Evolutionary conservation across 2,888 invertebrate genomes (phyloP).

Genomic region (Odontothrips loti): DNA sequence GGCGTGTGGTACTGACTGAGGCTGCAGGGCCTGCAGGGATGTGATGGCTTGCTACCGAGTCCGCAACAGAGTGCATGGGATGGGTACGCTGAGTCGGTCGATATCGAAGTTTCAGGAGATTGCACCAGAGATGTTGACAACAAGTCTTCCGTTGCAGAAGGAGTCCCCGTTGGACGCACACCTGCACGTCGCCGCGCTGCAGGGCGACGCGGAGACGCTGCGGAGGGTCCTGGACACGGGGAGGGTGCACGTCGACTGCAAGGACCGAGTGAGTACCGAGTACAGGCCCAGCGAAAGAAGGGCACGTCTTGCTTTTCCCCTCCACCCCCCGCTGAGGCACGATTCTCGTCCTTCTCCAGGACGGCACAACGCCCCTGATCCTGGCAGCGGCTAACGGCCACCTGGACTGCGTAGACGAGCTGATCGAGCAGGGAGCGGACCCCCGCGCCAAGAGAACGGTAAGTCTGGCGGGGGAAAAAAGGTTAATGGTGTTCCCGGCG

Average conservation of each 20-base stretch:
- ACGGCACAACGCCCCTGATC: slow-evolving; percentile 90
- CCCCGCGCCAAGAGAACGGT: slow-evolving; percentile 77
- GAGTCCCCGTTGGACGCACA: slow-evolving; percentile 90
- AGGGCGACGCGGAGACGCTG: slow-evolving; percentile 75
- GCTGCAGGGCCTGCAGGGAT: too few relatives aligned
- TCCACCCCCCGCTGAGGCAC: neutral
- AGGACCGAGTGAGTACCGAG: slow-evolving; percentile 70
- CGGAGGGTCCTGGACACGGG: slow-evolving; percentile 81
- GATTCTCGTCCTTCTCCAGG: slow-evolving; percentile 55
- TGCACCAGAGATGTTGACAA: too few relatives aligned
- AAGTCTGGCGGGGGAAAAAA: slow-evolving; percentile 41
- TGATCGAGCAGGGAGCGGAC: slow-evolving; percentile 88
- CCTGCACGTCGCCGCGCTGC: slow-evolving; percentile 83
- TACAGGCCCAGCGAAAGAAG: neutral
- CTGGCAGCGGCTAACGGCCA: slow-evolving; percentile 89
- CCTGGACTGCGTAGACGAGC: slow-evolving; percentile 76
- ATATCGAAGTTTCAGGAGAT: too few relatives aligned
- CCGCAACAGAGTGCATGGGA: too few relatives aligned
- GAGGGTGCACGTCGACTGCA: slow-evolving; percentile 90
- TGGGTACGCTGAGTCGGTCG: too few relatives aligned
- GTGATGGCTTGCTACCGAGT: too few relatives aligned
- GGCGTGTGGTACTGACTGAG: too few relatives aligned
- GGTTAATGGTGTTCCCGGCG: too few relatives aligned
- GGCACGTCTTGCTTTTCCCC: neutral
- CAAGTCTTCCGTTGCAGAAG: slow-evolving; percentile 65